These are phyloP conservation scores for Xestobium rufovillosum DNA, from an alignment of 2,888 invertebrate genomes.

Conservation along the genomic window DNA sequence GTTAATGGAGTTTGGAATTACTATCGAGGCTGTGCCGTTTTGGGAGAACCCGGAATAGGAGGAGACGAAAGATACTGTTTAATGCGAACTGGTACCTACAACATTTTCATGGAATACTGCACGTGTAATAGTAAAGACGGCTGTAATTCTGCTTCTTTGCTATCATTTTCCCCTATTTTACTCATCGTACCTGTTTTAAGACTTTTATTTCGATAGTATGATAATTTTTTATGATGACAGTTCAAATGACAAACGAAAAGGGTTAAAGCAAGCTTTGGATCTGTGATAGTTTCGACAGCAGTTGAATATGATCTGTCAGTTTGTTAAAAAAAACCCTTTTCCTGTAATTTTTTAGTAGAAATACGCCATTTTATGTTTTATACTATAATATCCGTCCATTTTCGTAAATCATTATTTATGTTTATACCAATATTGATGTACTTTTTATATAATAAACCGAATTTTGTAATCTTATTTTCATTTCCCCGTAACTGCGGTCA, in stretches of 20 bases:
- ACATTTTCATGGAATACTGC: conserved; percentile 90
- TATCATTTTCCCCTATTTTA: conserved; percentile 21
- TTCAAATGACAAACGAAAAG: background rate
- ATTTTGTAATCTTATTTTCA: too few relatives aligned
- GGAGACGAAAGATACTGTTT: conserved; percentile 87
- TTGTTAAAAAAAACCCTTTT: too few relatives aligned
- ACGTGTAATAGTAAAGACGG: conserved; percentile 90
- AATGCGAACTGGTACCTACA: conserved; percentile 85
- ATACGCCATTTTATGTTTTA: too few relatives aligned
- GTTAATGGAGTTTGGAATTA: conserved; percentile 85
- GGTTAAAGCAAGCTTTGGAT: too few relatives aligned
- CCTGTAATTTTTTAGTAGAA: too few relatives aligned
- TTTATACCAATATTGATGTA: too few relatives aligned
- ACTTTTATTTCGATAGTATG: conserved; percentile 3
- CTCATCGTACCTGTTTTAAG: conserved; percentile 9
- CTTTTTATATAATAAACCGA: too few relatives aligned
- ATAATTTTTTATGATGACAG: conserved; percentile 5
- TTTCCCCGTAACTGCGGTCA: too few relatives aligned
- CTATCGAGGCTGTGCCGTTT: conserved; percentile 79
- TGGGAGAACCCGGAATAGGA: conserved; percentile 83
- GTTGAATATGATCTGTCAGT: too few relatives aligned
- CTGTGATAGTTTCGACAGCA: too few relatives aligned
- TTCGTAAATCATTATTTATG: too few relatives aligned
- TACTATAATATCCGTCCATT: too few relatives aligned
- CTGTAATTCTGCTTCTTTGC: conserved; percentile 59